A percentile compares a stretch with the other conserved stretches of the same genome.
Evolutionary conservation across 2,888 invertebrate species (phyloP).

Genomic region (Drosophila meridiana): DNA sequence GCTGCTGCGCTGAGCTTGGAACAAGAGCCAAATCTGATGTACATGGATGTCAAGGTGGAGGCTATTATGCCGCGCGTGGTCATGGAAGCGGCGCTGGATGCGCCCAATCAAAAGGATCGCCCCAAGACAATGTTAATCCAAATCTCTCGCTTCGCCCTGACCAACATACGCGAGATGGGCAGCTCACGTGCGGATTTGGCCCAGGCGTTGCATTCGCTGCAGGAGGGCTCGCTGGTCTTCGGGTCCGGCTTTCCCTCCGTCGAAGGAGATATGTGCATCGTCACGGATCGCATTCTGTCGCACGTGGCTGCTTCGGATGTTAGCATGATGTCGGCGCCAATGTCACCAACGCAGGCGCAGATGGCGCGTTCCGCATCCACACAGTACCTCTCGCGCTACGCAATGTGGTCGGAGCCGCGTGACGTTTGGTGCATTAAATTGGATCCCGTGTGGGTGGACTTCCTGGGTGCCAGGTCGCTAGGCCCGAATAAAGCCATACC

Average conservation of each 20-base stretch:
- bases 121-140: conserved; percentile 92
- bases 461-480: conserved; percentile 92
- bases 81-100: conserved; percentile 90
- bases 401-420: conserved; percentile 93
- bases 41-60: conserved; percentile 95
- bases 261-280: conserved; percentile 89
- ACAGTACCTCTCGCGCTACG: conserved; percentile 85
- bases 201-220: conserved; percentile 91
- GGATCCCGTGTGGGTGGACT: conserved; percentile 97
- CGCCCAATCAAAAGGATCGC: conserved; percentile 93
- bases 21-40: conserved; percentile 85
- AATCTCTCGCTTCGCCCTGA: conserved; percentile 86
- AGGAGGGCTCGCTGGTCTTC: conserved; percentile 90
- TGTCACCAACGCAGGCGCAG: conserved; percentile 63
- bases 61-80: conserved; percentile 94
- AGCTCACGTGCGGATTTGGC: conserved; percentile 92
- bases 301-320: conserved; percentile 88
- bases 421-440: conserved; percentile 94
- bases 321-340: conserved; percentile 57
- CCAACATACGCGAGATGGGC: conserved; percentile 88
- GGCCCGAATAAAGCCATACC: conserved; percentile 91
- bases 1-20: conserved; percentile 55
- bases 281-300: conserved; percentile 92
- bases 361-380: conserved; percentile 79
- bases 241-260: conserved; percentile 92